A percentile compares a stretch with the other conserved stretches of the same genome.
phyloP scores from a whole-genome alignment of 2,888 invertebrate species.

The Drosophila melanosoma region DNA sequence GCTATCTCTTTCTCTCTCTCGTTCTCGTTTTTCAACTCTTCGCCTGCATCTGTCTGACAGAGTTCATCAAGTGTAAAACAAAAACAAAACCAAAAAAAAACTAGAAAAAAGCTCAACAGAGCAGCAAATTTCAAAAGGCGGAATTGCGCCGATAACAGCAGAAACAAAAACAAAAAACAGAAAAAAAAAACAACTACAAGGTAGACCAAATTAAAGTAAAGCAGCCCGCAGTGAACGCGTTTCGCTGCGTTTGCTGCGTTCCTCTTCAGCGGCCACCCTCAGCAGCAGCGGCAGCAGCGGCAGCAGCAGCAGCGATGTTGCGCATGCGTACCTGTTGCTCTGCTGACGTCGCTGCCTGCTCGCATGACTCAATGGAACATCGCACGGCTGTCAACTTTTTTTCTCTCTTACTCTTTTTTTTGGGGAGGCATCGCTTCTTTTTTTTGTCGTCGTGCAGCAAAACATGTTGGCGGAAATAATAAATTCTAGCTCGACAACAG shows the following conservation, averaged over 20 bases:
- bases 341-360: slow-evolving; percentile 32
- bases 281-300: slow-evolving; percentile 24
- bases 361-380: slow-evolving; percentile 56
- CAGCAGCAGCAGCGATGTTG: slow-evolving; percentile 36
- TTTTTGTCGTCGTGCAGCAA: slow-evolving; percentile 40
- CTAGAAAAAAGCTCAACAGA: slow-evolving; percentile 65
- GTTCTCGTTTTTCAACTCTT: slow-evolving; percentile 2
- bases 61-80: slow-evolving; percentile 65
- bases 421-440: slow-evolving; percentile 1
- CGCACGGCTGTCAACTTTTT: slow-evolving; percentile 50
- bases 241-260: slow-evolving; percentile 77
- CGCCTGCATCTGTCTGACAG: slow-evolving; percentile 31
- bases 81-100: slow-evolving; percentile 40
- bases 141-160: slow-evolving; percentile 75
- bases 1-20: background rate
- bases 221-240: slow-evolving; percentile 78
- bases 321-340: slow-evolving; percentile 59
- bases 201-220: slow-evolving; percentile 65
- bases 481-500: slow-evolving; percentile 72
- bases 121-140: slow-evolving; percentile 80
- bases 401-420: slow-evolving; percentile 28
- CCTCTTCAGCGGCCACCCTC: slow-evolving; percentile 70
- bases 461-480: slow-evolving; percentile 76
- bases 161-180: slow-evolving; percentile 23
- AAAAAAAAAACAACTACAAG: slow-evolving; percentile 34